Conservation (phyloP, 2,888 invertebrate genomes). For the Diploptera punctata region DNA sequence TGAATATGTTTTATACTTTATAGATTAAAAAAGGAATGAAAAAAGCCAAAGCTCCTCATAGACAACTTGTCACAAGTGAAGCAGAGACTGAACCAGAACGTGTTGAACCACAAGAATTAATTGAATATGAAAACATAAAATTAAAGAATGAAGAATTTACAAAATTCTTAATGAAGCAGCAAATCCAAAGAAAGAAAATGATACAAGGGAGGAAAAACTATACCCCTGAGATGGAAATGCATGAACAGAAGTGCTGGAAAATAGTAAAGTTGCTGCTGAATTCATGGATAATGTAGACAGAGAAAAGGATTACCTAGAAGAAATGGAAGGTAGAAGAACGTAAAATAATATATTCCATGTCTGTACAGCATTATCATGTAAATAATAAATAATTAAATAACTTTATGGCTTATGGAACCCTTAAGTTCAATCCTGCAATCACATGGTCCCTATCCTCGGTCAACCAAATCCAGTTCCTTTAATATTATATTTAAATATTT, state of each 20-base stretch:
- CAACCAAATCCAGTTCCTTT: too few relatives aligned
- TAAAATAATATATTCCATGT: too few relatives aligned
- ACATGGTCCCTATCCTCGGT: too few relatives aligned
- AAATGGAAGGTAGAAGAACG: too few relatives aligned
- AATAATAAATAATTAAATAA: too few relatives aligned
- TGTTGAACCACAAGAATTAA: too few relatives aligned
- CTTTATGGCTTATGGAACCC: too few relatives aligned
- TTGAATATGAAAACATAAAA: background rate
- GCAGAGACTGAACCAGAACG: too few relatives aligned
- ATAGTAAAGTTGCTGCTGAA: background rate
- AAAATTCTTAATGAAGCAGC: conserved; percentile 24
- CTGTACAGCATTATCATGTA: too few relatives aligned
- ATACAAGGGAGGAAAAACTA: conserved; percentile 21
- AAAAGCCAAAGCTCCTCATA: conserved; percentile 50
- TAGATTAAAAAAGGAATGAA: conserved; percentile 51
- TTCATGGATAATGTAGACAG: background rate
- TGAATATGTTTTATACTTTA: conserved; percentile 18
- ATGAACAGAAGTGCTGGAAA: conserved; percentile 9
- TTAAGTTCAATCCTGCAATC: too few relatives aligned
- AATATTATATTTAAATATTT: too few relatives aligned
- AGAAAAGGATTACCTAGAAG: background rate
- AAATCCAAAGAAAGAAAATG: conserved; percentile 8
- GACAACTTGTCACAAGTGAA: conserved; percentile 29
- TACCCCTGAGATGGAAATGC: conserved; percentile 29
- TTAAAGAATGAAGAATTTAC: conserved; percentile 1